Evolutionary conservation across 2,888 invertebrate genomes (phyloP).

Genomic region (Phoronis australis): DNA sequence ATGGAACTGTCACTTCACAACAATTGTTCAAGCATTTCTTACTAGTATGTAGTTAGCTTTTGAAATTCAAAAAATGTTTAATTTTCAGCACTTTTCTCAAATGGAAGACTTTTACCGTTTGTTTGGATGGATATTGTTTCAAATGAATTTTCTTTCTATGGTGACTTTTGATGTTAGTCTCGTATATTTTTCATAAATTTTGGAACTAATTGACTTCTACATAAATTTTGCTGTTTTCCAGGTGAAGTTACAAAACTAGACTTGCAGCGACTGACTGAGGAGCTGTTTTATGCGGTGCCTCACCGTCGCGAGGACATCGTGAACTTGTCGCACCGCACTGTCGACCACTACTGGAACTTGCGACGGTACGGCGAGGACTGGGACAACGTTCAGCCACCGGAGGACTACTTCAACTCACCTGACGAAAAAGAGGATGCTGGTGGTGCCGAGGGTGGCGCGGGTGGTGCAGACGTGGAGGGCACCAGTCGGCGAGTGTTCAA

Average conservation of each 20-base stretch:
- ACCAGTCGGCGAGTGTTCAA: conserved; percentile 38
- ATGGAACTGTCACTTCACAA: no score
- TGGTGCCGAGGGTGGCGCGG: conserved; percentile 11
- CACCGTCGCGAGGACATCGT: conserved; percentile 36
- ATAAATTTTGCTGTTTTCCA: no score
- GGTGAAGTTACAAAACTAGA: conserved; percentile 18
- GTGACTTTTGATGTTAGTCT: no score
- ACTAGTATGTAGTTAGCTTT: no score
- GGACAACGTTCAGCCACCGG: conserved; percentile 26
- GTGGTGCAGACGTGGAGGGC: conserved; percentile 16
- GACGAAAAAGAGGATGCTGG: conserved; percentile 24
- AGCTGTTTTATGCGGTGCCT: conserved; percentile 39
- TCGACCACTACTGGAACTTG: conserved; percentile 40
- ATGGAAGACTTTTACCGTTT: no score
- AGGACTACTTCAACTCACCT: conserved; percentile 22
- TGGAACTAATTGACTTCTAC: no score
- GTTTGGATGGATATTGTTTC: no score
- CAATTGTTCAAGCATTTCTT: no score
- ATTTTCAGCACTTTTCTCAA: no score
- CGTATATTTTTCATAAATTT: no score
- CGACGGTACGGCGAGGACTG: conserved; percentile 36
- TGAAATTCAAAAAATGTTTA: no score
- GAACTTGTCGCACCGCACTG: conserved; percentile 28
- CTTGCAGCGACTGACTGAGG: conserved; percentile 21
- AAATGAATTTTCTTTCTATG: no score